A percentile compares a stretch with the other conserved stretches of the same genome.
Evolutionary conservation across 2,113 vertebrate species (phyloP).

Genomic region (Misgurnus mizolepis): DNA sequence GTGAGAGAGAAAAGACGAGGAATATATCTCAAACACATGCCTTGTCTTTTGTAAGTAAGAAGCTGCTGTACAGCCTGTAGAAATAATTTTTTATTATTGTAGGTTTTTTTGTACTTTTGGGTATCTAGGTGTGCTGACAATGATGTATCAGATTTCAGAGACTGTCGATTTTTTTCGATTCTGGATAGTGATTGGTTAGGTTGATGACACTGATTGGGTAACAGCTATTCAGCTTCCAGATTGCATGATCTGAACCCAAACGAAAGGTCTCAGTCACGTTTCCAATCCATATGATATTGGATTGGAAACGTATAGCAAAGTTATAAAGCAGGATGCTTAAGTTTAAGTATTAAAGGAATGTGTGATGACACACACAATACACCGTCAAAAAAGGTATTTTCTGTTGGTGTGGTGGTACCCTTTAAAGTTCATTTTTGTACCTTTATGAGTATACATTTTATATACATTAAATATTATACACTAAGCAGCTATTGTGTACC

Average conservation of each 20-base stretch:
- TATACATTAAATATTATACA: too few relatives aligned
- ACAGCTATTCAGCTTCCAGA: slow-evolving; percentile 15
- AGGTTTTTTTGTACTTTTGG: not conserved
- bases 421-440: too few relatives aligned
- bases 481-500: too few relatives aligned
- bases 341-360: too few relatives aligned
- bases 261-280: not conserved
- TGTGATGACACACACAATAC: not conserved
- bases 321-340: too few relatives aligned
- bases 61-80: slow-evolving; percentile 24
- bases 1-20: not conserved
- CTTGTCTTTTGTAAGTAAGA: not conserved
- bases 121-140: not conserved
- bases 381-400: too few relatives aligned
- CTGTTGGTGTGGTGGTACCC: too few relatives aligned
- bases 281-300: too few relatives aligned
- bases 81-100: not conserved
- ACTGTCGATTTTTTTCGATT: not conserved
- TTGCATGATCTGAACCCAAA: slow-evolving; percentile 17
- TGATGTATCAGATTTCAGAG: not conserved
- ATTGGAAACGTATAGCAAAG: too few relatives aligned
- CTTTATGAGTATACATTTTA: too few relatives aligned
- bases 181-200: not conserved
- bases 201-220: slow-evolving; percentile 9
- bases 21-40: not conserved